Evolutionary conservation across 2,113 vertebrate genomes (phyloP), one percentile per base, ranked within the genome.

Genomic region (Bucco capensis): DNA sequence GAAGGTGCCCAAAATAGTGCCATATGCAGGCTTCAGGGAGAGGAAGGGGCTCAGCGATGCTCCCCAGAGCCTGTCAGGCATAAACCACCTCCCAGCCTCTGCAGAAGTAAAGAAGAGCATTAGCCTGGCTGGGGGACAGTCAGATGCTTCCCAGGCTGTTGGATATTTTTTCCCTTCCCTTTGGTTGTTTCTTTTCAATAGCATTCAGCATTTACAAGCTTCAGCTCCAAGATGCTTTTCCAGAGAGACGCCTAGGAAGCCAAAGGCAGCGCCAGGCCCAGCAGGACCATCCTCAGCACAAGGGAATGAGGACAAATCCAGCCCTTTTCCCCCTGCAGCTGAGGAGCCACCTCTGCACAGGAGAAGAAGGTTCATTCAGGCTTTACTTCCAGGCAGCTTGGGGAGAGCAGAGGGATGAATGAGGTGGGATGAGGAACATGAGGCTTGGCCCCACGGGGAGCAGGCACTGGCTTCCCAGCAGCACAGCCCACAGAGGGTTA

Each of bases 21-120:
- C 50, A 3, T 0, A 10, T 0, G 28, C 3, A 3, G 12, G 62
- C 9, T 28, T 1, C 5, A 11, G 31, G 3, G 6, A 21, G 25
- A n/a, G 9, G 21, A 38, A 67, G 56, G 37, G 58, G 33, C 3
- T 69, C 33, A 10, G 58, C 0, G 6, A 47, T 28, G 51, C 27
- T 64, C 24, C 24, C 22, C 47, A 4, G 19, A 25, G 27, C 4
- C 6, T 0, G 0, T 4, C 8, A 7, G 25, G 40, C 10, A 40
- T 3, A 80, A 85, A 89, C 10, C n/a, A 47, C n/a, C 70, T 83
- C n/a, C 25, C 33, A 50, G 31, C 8, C 23, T 30, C 69, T 31
- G 21, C 2, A 2, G 6, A 14, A 49, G 28, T 8, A 28, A 57
- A 64, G 42, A 75, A 21, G 14, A 54, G 8, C 4, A 9, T 19